These are phyloP conservation scores for Drosophila neotestacea DNA, from an alignment of 2,888 invertebrate genomes.

Conservation along the genomic window DNA sequence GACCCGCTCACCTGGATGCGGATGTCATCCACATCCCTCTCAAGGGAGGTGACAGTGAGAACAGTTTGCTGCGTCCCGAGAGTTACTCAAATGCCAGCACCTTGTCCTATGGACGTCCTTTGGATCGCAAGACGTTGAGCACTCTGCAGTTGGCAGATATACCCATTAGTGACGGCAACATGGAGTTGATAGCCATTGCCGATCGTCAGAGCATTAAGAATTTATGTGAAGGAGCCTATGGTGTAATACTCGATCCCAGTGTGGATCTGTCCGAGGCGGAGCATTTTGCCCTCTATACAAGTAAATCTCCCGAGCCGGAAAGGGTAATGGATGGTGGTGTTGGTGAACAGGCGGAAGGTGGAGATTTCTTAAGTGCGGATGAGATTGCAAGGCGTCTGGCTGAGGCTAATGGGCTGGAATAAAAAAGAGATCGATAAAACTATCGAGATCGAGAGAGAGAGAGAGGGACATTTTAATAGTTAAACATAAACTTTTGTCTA, in stretches of 20 bases:
- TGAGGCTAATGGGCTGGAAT: constrained; percentile 82
- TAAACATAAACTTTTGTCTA: constrained; percentile 57
- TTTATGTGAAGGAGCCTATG: constrained; percentile 84
- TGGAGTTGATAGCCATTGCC: constrained; percentile 87
- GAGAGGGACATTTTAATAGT: constrained; percentile 38
- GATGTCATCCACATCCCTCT: constrained; percentile 89
- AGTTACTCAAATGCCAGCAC: constrained; percentile 83
- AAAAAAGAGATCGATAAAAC: constrained; percentile 18
- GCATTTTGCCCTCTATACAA: constrained; percentile 94
- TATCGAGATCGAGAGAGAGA: not conserved
- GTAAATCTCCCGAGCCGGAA: constrained; percentile 91
- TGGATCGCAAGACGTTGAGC: constrained; percentile 85
- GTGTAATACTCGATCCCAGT: constrained; percentile 85
- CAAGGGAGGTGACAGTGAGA: constrained; percentile 87
- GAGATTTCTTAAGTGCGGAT: constrained; percentile 87
- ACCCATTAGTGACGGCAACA: constrained; percentile 86
- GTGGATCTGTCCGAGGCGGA: constrained; percentile 93
- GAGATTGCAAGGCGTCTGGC: constrained; percentile 84
- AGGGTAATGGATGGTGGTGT: constrained; percentile 87
- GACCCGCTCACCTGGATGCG: constrained; percentile 87
- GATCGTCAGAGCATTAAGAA: constrained; percentile 85
- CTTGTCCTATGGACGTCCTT: constrained; percentile 82
- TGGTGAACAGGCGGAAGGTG: constrained; percentile 89
- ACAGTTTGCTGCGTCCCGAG: constrained; percentile 86
- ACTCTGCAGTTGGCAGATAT: constrained; percentile 85